These are phyloP conservation scores for Sesamia inferens DNA, from an alignment of 2,888 invertebrate genomes.

Conservation along the genomic window DNA sequence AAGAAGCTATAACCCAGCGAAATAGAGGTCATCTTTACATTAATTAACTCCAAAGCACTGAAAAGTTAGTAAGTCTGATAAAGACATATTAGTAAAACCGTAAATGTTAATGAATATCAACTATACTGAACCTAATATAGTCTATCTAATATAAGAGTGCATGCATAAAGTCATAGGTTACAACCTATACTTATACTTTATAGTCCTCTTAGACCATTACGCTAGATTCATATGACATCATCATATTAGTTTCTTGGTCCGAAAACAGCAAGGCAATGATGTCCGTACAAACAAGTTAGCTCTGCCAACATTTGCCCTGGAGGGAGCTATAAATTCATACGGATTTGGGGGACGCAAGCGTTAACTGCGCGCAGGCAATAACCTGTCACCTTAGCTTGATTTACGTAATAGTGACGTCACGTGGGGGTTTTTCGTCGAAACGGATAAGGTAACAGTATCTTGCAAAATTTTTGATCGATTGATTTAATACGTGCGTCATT, in stretches of 20 bases:
- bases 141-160: no score
- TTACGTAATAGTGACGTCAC: constrained; percentile 67
- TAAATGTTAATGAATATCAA: neutral
- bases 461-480: constrained; percentile 36
- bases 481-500: constrained; percentile 5
- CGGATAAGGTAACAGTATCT: constrained; percentile 21
- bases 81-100: constrained; percentile 3
- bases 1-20: neutral
- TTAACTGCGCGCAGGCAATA: constrained; percentile 77
- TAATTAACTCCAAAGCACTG: no score
- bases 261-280: constrained; percentile 51
- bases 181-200: no score
- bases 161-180: neutral
- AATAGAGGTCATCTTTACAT: no score
- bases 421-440: constrained; percentile 44
- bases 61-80: neutral
- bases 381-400: constrained; percentile 73
- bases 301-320: constrained; percentile 57
- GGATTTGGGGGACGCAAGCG: constrained; percentile 72
- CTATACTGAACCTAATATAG: neutral
- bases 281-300: constrained; percentile 51
- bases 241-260: constrained; percentile 22
- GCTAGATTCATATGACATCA: constrained; percentile 5
- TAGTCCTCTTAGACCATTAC: neutral
- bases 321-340: constrained; percentile 72